A percentile compares a stretch with the other conserved stretches of the same genome.
Conservation (phyloP, 1,140 invertebrate species). For the Trissolcus basalis region DNA sequence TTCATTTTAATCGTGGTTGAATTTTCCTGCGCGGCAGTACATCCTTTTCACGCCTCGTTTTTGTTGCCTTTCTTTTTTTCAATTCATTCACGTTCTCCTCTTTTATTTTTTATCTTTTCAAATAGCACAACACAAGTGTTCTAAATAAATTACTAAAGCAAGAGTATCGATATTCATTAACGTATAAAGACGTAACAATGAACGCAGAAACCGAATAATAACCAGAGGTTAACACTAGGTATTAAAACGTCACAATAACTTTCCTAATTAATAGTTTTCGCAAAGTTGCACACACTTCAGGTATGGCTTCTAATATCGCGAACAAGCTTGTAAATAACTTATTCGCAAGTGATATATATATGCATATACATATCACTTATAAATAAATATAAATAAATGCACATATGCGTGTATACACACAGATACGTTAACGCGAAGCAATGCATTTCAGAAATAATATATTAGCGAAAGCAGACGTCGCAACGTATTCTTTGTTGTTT, state of each 20-base stretch:
- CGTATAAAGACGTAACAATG: not conserved
- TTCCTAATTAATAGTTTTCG: constrained; percentile 51
- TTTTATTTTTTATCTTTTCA: not conserved
- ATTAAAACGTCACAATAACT: constrained; percentile 46
- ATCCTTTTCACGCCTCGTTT: constrained; percentile 1
- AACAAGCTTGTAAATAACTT: constrained; percentile 30
- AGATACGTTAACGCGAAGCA: too few relatives aligned
- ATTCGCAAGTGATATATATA: constrained; percentile 19
- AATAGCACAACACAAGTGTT: not conserved
- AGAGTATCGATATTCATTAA: too few relatives aligned
- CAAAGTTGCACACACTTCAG: constrained; percentile 41
- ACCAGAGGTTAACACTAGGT: constrained; percentile 33
- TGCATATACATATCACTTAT: too few relatives aligned
- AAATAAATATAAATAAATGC: too few relatives aligned
- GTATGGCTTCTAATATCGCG: constrained; percentile 20
- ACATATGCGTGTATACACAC: too few relatives aligned
- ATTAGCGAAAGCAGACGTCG: too few relatives aligned
- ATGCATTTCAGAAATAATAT: too few relatives aligned
- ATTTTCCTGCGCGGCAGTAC: constrained; percentile 9
- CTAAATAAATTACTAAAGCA: too few relatives aligned
- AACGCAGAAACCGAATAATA: constrained; percentile 13
- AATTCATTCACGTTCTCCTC: not conserved
- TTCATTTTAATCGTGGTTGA: constrained; percentile 11
- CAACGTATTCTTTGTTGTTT: too few relatives aligned
- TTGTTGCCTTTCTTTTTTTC: not conserved